These are phyloP conservation scores for Fulmarus glacialis DNA, from an alignment of 2,113 vertebrate species.

Conservation along the genomic window DNA sequence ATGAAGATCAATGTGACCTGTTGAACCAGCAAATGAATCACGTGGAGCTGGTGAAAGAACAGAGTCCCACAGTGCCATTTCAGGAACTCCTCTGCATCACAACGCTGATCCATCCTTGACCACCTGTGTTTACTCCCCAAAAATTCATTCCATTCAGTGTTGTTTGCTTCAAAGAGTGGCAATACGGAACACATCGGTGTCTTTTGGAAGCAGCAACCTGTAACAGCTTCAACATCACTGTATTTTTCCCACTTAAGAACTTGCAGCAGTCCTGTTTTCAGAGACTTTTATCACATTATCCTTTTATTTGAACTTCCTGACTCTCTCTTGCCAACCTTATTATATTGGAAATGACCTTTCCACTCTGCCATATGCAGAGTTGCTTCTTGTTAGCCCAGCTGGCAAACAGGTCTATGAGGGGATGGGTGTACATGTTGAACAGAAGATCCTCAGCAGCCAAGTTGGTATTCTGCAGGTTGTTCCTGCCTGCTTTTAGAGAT, in stretches of 20 bases:
- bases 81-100: not conserved
- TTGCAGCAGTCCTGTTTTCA: not conserved
- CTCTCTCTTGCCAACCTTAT: not conserved
- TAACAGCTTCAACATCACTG: not conserved
- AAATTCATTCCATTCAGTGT: not conserved
- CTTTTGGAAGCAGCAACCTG: not conserved
- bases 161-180: not conserved
- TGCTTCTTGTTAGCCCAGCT: not conserved
- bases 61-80: not conserved
- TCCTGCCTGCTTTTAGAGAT: not conserved
- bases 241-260: not conserved
- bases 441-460: not conserved
- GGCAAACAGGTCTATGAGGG: not conserved
- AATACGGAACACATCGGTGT: not conserved
- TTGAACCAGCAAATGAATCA: not conserved
- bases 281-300: not conserved
- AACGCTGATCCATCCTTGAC: not conserved
- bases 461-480: not conserved
- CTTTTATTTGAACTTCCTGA: not conserved
- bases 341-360: not conserved
- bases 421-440: not conserved
- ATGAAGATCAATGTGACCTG: not conserved
- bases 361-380: not conserved
- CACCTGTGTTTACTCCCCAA: not conserved
- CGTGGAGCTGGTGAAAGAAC: not conserved